Evolutionary conservation across 2,888 invertebrate species (phyloP).

Genomic region (Adelognathus sp.): DNA sequence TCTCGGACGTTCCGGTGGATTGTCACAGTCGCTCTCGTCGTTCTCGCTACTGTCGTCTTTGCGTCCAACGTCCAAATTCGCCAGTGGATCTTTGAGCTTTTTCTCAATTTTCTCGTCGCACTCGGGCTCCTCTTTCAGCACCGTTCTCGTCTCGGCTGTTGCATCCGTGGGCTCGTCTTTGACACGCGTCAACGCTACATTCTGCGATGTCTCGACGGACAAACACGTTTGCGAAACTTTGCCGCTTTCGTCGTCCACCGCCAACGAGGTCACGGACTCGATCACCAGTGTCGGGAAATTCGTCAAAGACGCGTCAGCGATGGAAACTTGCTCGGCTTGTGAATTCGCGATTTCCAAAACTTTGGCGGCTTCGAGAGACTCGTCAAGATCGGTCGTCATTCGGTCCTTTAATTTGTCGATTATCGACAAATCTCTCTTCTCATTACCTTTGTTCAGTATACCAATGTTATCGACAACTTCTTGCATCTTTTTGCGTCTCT

Average conservation of each 20-base stretch:
- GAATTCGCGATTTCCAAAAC: not conserved
- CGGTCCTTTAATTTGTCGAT: slow-evolving; percentile 77
- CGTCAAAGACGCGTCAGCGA: not conserved
- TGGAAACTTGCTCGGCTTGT: not conserved
- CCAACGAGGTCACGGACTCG: slow-evolving; percentile 44
- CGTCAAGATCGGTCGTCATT: slow-evolving; percentile 69
- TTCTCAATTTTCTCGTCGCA: slow-evolving; percentile 61
- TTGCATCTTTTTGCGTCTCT: slow-evolving; percentile 82
- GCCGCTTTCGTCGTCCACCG: not conserved
- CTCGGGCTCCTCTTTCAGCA: slow-evolving; percentile 22
- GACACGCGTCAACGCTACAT: slow-evolving; percentile 28
- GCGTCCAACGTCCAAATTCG: slow-evolving; percentile 55
- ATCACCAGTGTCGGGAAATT: slow-evolving; percentile 21
- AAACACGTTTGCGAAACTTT: not conserved
- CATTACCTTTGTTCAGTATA: slow-evolving; percentile 70
- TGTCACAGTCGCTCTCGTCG: slow-evolving; percentile 67
- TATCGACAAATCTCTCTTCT: slow-evolving; percentile 74
- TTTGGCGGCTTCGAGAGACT: slow-evolving; percentile 1
- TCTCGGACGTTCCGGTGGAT: slow-evolving; percentile 32
- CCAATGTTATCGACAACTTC: slow-evolving; percentile 79
- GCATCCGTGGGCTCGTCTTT: slow-evolving; percentile 30
- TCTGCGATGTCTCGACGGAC: slow-evolving; percentile 1
- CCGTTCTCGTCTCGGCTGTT: not conserved
- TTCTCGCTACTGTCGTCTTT: slow-evolving; percentile 67
- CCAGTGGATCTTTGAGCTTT: slow-evolving; percentile 69